Evolutionary conservation across 2,888 invertebrate genomes (phyloP).

Genomic region (Lapara coniferarum): DNA sequence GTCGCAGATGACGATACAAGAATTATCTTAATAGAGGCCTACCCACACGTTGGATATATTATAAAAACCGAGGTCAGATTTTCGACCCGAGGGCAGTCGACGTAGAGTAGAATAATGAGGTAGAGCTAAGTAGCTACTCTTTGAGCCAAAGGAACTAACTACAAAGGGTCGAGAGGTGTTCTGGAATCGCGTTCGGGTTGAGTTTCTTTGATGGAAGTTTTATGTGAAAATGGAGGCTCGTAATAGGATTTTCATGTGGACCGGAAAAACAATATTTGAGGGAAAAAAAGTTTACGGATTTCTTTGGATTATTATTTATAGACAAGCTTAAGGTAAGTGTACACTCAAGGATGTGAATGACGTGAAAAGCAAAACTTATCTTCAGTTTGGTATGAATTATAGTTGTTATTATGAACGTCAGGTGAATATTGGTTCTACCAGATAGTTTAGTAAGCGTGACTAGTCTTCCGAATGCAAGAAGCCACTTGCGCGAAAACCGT

Average conservation of each 20-base stretch:
- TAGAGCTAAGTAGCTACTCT: slow-evolving; percentile 5
- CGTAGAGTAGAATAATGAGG: slow-evolving; percentile 18
- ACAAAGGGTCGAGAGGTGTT: slow-evolving; percentile 16
- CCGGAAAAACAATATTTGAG: slow-evolving; percentile 10
- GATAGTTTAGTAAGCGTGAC: too few relatives aligned
- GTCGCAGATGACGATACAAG: neutral
- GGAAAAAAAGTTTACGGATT: neutral
- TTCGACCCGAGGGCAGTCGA: neutral
- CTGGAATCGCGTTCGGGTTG: neutral
- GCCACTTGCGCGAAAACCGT: too few relatives aligned
- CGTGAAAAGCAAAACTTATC: too few relatives aligned
- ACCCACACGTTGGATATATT: neutral
- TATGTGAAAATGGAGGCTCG: slow-evolving; percentile 14
- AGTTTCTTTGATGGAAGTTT: slow-evolving; percentile 14
- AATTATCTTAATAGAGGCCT: neutral
- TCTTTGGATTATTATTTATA: too few relatives aligned
- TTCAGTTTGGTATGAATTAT: too few relatives aligned
- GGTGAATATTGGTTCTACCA: too few relatives aligned
- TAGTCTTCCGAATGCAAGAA: too few relatives aligned
- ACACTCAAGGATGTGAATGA: too few relatives aligned
- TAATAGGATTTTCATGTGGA: slow-evolving; percentile 16
- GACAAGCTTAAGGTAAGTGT: too few relatives aligned
- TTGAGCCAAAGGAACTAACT: slow-evolving; percentile 5
- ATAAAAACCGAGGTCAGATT: neutral
- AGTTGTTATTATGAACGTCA: too few relatives aligned